Evolutionary conservation across 1,140 invertebrate species (phyloP).

Genomic region (Brachionus manjavacas): DNA sequence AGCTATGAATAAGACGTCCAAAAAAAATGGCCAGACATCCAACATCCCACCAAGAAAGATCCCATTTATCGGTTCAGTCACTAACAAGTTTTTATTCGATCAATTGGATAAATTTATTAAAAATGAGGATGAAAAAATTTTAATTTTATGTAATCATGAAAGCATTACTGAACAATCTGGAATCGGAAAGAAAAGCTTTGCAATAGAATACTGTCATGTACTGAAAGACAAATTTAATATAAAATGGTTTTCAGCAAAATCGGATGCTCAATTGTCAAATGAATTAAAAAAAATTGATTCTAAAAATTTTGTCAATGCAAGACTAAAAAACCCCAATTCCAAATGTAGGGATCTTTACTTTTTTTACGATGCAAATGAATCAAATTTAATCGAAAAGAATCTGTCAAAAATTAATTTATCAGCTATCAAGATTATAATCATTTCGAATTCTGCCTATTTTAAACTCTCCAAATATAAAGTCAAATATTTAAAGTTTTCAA

Average conservation of each 20-base stretch:
- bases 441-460: not conserved
- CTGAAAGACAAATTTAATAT: not conserved
- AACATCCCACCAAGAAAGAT: not conserved
- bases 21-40: not conserved
- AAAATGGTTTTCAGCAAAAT: constrained; percentile 2
- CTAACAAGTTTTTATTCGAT: not conserved
- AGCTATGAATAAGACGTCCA: not conserved
- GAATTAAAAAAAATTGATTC: not conserved
- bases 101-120: not conserved
- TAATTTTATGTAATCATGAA: not conserved
- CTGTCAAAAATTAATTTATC: not conserved
- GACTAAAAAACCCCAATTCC: not conserved
- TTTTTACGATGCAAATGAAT: not conserved
- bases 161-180: not conserved
- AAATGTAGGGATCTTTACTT: not conserved
- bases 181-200: not conserved
- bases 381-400: not conserved
- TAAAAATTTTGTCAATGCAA: not conserved
- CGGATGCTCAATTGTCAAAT: not conserved
- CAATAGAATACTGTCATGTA: not conserved
- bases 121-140: not conserved
- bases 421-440: not conserved
- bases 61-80: not conserved
- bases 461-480: not conserved
- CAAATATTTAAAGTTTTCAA: not conserved